Percentiles rank a stretch among this genome's conserved stretches.
Conservation (phyloP, 2,888 invertebrate species). For the Drosophila merina region DNA sequence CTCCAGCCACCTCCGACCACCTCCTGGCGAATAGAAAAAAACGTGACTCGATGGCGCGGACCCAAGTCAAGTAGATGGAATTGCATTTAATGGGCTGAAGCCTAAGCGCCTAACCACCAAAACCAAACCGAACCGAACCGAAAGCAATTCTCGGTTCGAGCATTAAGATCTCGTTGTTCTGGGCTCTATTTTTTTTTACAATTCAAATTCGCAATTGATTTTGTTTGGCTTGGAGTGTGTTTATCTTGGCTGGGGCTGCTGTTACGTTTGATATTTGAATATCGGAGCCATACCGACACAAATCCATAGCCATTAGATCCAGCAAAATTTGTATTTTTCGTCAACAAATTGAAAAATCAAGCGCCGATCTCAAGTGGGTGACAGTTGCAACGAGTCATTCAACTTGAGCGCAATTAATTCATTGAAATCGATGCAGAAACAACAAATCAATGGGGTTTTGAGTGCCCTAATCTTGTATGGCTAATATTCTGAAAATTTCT, state of each 20-base stretch:
- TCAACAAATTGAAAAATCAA: conserved; percentile 46
- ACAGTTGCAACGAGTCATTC: conserved; percentile 62
- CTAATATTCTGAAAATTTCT: background rate
- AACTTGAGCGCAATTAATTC: conserved; percentile 48
- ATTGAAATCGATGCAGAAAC: conserved; percentile 27
- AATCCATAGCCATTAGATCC: conserved; percentile 67
- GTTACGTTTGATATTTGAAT: conserved; percentile 65
- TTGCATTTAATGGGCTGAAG: conserved; percentile 73
- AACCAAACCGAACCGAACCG: conserved; percentile 22
- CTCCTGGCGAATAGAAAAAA: conserved; percentile 40
- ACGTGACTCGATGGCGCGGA: conserved; percentile 66
- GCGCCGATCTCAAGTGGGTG: conserved; percentile 37
- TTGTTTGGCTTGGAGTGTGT: conserved; percentile 43
- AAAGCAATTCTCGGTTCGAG: conserved; percentile 55
- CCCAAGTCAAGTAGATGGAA: conserved; percentile 71
- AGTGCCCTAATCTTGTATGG: conserved; percentile 3
- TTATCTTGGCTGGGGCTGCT: conserved; percentile 33
- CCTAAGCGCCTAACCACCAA: conserved; percentile 12
- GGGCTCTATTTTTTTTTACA: conserved; percentile 53
- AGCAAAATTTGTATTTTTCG: conserved; percentile 51
- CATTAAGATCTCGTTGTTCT: conserved; percentile 46
- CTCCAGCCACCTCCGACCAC: background rate
- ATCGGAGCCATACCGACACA: conserved; percentile 52
- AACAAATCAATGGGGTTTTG: conserved; percentile 10
- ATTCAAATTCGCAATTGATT: conserved; percentile 73